Base-by-base conservation (phyloP, 2,113 vertebrate genomes). In the Semnornis frantzii region DNA sequence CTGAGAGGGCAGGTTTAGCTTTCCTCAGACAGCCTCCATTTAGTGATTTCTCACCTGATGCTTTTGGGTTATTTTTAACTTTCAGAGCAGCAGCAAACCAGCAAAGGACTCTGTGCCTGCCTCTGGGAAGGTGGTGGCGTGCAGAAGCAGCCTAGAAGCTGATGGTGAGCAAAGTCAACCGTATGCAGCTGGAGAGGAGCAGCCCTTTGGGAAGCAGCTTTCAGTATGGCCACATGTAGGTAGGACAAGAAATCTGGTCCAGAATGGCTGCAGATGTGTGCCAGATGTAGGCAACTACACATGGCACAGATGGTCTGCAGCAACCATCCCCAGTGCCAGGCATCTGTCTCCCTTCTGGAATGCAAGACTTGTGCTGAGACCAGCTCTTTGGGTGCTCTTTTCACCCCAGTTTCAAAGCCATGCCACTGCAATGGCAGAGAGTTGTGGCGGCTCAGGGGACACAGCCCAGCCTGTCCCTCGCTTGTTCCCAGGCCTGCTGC, bases 351-450 rank as follows among this genome's bases (percentile, higher is more conserved):
- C 75, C 55, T 59, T 16, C 76, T 80, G 74, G 31, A 30, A 42
- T 0, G 20, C 17, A 2, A 13, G 48, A 44, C 8, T 54, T 17
- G 46, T 39, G 69, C n/a, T 27, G 21, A 58, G 34, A 6, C 4
- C 77, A 33, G 87, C 71, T 60, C 5, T 1, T 0, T 7, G 66
- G 59, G 15, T 31, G 82, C 25, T 10, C 0, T 44, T 69, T 28
- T 17, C 19, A 34, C 48, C 30, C 54, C 8, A 0, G 3, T 18
- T n/a, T 6, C 5, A 17, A 25, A 54, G 83, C 76, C 33, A 2
- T 13, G 15, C 69, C 65, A 8, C 30, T 1, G 76, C 3, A 9
- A 0, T 1, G 31, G 62, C 24, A 66, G 24, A 0, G 0, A 3
- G 37, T 25, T 15, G 48, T 11, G 37, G 6, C 16, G 69, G 33